Evolutionary conservation across 2,113 vertebrate species (phyloP), one percentile per base, ranked within the genome.

Genomic region (Arvicanthis niloticus): DNA sequence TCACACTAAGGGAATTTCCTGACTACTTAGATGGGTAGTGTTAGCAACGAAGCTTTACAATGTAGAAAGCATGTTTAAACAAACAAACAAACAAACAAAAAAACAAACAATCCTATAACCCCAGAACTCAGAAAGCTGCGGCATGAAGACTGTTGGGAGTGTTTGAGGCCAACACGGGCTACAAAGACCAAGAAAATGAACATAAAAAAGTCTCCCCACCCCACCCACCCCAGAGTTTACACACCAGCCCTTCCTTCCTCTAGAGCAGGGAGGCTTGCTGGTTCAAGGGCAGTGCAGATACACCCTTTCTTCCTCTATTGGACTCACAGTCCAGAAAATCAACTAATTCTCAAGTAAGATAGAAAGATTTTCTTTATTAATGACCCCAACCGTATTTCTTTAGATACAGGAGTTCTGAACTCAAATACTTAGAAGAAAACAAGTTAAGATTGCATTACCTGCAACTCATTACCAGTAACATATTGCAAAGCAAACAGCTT

Each of bases 321-420:
- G 78, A 93, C 45, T 87, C 58, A 68, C 0, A 65, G 88, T 91
- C 81, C 65, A 98, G 91, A 97, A 96, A 97, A n/a, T 70, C 94
- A 96, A 81, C 40, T 80, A 91, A 96, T 95, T 91, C 94, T 97
- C 92, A 88, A 42, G 93, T 98, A 99, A 98, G 99, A 99, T 99
- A 99, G 98, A 99, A 99, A 99, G 98, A 98, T 98, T 98, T 98
- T 98, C 98, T 99, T 99, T 99, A 99, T 99, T 99, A 99, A 99
- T 98, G 98, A 98, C 97, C 98, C 98, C 98, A 98, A 98, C 98
- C 98, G 96, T 98, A 98, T 98, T 99, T 98, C 98, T 98, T 98
- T 98, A 98, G 98, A 98, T 98, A 99, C 98, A 99, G 98, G 99
- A 98, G 98, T 98, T 99, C 97, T 98, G 97, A 99, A 99, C 99